Evolutionary conservation across 2,113 vertebrate genomes (phyloP).

Genomic region (Merops nubicus): DNA sequence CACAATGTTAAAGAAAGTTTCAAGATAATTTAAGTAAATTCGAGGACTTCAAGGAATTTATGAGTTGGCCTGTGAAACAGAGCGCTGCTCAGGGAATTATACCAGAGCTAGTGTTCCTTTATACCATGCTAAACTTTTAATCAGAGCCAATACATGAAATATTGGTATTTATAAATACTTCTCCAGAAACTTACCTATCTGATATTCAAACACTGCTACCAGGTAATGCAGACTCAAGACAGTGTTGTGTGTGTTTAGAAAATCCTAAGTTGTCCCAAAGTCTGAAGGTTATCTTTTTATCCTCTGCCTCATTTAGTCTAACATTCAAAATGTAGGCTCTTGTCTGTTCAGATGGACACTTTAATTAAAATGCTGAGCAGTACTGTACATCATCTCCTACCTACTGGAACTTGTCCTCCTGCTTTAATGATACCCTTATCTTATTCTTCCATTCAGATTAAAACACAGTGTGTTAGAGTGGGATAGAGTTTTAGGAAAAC

Average conservation of each 20-base stretch:
- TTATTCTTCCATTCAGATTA: not conserved
- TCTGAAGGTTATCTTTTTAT: not conserved
- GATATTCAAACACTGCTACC: not conserved
- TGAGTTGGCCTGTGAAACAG: not conserved
- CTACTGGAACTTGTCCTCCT: not conserved
- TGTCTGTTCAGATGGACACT: not conserved
- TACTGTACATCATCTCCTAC: not conserved
- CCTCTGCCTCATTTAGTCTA: not conserved
- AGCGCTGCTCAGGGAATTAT: not conserved
- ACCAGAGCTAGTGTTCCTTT: not conserved
- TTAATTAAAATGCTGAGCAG: not conserved
- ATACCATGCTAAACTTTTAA: not conserved
- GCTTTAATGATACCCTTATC: not conserved
- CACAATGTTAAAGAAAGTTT: not conserved
- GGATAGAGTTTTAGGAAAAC: not conserved
- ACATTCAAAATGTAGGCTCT: not conserved
- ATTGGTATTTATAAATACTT: not conserved
- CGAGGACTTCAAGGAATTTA: not conserved
- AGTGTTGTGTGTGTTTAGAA: not conserved
- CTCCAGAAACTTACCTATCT: not conserved
- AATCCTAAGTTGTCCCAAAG: not conserved
- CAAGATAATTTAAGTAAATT: not conserved
- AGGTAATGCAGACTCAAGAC: not conserved
- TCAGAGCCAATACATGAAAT: not conserved
- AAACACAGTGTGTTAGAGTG: not conserved